A percentile compares a stretch with the other conserved stretches of the same genome.
These are phyloP conservation scores for Corythornis cristatus DNA, from an alignment of 2,113 vertebrate species.

Conservation along the genomic window DNA sequence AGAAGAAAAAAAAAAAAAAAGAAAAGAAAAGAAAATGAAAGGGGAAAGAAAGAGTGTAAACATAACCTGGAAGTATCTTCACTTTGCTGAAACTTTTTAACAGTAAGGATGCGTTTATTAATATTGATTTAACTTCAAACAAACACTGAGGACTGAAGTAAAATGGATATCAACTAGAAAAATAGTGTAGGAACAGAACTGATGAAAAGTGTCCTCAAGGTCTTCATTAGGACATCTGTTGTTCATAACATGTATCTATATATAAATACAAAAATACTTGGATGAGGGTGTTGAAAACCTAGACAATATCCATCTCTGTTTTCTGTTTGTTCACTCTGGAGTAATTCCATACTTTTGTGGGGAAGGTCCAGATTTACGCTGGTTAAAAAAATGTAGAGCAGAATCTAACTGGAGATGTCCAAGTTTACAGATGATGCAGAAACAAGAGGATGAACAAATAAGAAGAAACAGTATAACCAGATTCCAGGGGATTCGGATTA, in stretches of 20 bases:
- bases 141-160: background rate
- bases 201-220: background rate
- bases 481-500: slow-evolving; percentile 39
- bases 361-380: slow-evolving; percentile 6
- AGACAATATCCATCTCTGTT: slow-evolving; percentile 35
- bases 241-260: slow-evolving; percentile 43
- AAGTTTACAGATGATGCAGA: slow-evolving; percentile 24
- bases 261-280: slow-evolving; percentile 49
- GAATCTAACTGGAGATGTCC: background rate
- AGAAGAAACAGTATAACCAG: background rate
- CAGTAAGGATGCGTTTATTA: background rate
- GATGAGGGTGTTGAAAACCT: slow-evolving; percentile 43
- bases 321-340: slow-evolving; percentile 44
- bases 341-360: slow-evolving; percentile 24
- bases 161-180: background rate
- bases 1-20: background rate
- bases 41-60: background rate
- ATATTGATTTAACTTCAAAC: background rate
- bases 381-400: slow-evolving; percentile 11
- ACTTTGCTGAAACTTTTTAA: background rate
- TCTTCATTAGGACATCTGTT: slow-evolving; percentile 63
- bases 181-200: background rate
- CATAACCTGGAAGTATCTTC: background rate
- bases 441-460: slow-evolving; percentile 29
- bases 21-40: background rate